A percentile compares a stretch with the other conserved stretches of the same genome.
Conservation (phyloP, 1,140 invertebrate genomes). For the Eriosoma lanigerum region DNA sequence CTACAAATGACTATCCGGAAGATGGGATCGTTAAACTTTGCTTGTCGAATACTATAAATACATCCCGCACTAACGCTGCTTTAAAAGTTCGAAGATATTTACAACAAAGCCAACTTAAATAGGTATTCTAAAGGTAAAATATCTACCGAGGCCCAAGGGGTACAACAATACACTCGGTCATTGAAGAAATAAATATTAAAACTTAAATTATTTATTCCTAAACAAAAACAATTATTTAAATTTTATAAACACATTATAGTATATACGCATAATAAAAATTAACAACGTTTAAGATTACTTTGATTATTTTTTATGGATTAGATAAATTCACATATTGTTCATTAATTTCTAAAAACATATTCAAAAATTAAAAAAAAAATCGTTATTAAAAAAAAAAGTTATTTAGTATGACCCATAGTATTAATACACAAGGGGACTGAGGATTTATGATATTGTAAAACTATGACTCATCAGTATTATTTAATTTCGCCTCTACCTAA, state of each 20-base stretch:
- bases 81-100: not conserved
- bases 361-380: not conserved
- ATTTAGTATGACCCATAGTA: not conserved
- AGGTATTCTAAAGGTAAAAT: not conserved
- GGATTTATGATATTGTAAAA: not conserved
- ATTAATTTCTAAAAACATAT: not conserved
- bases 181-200: too few species aligned
- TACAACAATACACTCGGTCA: too few species aligned
- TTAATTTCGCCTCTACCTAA: not conserved
- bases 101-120: not conserved
- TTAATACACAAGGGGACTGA: not conserved
- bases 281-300: too few species aligned
- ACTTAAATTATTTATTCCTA: too few species aligned
- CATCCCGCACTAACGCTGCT: too few species aligned
- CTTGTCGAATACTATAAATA: slow-evolving; percentile 5
- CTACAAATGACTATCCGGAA: slow-evolving; percentile 11
- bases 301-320: too few species aligned
- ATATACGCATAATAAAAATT: too few species aligned
- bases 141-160: too few species aligned
- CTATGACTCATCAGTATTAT: slow-evolving; percentile 5
- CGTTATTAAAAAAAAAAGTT: not conserved
- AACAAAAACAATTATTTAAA: too few species aligned
- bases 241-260: too few species aligned
- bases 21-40: not conserved
- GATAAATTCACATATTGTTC: too few species aligned